Base-by-base conservation (phyloP, 1,140 invertebrate species). In the Diabrotica virgifera region DNA sequence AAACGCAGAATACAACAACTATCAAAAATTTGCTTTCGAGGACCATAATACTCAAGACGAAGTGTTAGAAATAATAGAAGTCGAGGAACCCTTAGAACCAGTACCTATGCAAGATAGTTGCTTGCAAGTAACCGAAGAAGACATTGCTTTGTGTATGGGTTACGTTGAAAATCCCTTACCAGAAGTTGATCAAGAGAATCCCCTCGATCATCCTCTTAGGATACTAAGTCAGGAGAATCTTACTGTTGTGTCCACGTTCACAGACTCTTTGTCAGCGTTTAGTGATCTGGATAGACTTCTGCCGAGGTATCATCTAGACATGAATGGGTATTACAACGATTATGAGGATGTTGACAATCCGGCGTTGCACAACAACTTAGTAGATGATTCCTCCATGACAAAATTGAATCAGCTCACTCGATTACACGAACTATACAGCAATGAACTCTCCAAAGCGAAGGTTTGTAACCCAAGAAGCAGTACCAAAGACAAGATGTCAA, bases 141-240 rank as follows among this genome's bases (percentile, higher is more conserved):
- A 96, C 74, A 95, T 95, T 53, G 92, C 91, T 2, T 84, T 90
- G 61, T 93, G 91, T 73, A 93, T 94, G 89, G 88, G 90, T 7
- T 82, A 84, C 55, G 71, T 82, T 62, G 89, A 91, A 79, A 87
- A 90, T 82, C 86, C 86, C 50, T 75, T 90, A 10, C 86, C 85
- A 0, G 88, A 91, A 80, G 85, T 86, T 14, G 87, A 91, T 72
- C 86, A 82, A 72, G 78, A 82, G 60, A 80, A 84, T 70, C 78
- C 80, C 83, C 79, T 89, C 51, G 90, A 92, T 73, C 93, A 95
- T 85, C 93, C 93, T 0, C 78, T 95, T 14, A 85, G 91, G 70
- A 90, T 94, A 72, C 83, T 95, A 9, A 95, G 93, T 76, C 90
- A 95, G 79, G 92, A 94, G 80, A 95, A 94, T 79, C 82, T 95